Evolutionary conservation across 1,140 invertebrate species (phyloP).

Genomic region (Solen grandis): DNA sequence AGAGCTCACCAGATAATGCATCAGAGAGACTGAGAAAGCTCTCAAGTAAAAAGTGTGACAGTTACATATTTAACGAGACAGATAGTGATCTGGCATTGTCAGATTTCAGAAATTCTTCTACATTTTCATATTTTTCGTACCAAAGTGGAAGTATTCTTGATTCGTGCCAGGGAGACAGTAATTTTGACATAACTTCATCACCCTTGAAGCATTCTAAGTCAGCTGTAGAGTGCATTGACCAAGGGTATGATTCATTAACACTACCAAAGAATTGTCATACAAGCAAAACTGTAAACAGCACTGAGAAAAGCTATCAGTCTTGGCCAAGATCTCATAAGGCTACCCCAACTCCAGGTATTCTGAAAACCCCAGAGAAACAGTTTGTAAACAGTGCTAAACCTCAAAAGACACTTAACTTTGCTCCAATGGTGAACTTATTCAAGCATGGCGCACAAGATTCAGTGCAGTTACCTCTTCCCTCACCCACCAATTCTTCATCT

Average conservation of each 20-base stretch:
- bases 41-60: constrained; percentile 24
- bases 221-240: constrained; percentile 52
- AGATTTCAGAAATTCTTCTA: constrained; percentile 39
- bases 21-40: not conserved
- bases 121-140: constrained; percentile 34
- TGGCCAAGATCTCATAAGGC: constrained; percentile 70
- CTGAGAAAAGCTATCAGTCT: constrained; percentile 60
- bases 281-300: constrained; percentile 7
- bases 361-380: constrained; percentile 70
- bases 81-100: constrained; percentile 36
- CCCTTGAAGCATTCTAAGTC: constrained; percentile 45
- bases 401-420: constrained; percentile 74
- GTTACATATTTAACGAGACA: constrained; percentile 33
- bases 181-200: not conserved
- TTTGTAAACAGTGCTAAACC: constrained; percentile 54
- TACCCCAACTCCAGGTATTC: constrained; percentile 65
- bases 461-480: constrained; percentile 65
- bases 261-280: not conserved
- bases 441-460: constrained; percentile 62
- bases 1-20: constrained; percentile 49
- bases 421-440: constrained; percentile 72
- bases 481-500: constrained; percentile 61
- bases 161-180: constrained; percentile 20
- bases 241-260: constrained; percentile 45
- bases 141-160: constrained; percentile 32